phyloP scores from a whole-genome alignment of 2,888 invertebrate species.

The Autographa gamma region DNA sequence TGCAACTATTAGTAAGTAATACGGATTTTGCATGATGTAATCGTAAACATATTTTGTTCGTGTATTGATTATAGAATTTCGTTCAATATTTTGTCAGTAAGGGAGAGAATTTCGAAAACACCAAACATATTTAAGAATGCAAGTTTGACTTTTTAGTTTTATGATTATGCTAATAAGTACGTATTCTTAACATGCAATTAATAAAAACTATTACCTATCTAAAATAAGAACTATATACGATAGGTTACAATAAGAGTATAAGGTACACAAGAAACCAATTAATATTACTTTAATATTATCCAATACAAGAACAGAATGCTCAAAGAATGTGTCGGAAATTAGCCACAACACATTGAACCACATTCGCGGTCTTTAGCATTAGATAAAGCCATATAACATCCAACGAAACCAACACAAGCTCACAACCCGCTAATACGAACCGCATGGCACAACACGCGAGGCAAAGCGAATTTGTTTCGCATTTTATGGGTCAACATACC shows the following conservation, averaged over 20 bases:
- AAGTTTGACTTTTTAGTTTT: no score
- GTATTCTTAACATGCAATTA: no score
- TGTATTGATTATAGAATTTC: neutral
- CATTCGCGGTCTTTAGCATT: neutral
- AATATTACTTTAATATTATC: no score
- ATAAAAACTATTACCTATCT: no score
- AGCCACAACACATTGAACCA: neutral
- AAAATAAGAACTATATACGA: no score
- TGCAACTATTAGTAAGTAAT: neutral
- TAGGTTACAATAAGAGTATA: no score
- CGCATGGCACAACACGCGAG: conserved; percentile 40
- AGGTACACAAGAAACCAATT: no score
- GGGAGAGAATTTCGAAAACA: no score
- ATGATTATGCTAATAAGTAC: no score
- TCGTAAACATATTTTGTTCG: neutral
- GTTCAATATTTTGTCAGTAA: no score
- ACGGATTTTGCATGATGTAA: neutral
- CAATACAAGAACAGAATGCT: no score
- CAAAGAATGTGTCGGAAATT: neutral
- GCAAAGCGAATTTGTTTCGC: conserved; percentile 46
- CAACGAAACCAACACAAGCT: neutral
- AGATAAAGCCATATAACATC: neutral
- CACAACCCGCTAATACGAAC: conserved; percentile 23
- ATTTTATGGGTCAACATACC: conserved; percentile 51
- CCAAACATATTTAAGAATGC: no score